Evolutionary conservation across 2,888 invertebrate genomes (phyloP).

Genomic region (Synergus itoensis): DNA sequence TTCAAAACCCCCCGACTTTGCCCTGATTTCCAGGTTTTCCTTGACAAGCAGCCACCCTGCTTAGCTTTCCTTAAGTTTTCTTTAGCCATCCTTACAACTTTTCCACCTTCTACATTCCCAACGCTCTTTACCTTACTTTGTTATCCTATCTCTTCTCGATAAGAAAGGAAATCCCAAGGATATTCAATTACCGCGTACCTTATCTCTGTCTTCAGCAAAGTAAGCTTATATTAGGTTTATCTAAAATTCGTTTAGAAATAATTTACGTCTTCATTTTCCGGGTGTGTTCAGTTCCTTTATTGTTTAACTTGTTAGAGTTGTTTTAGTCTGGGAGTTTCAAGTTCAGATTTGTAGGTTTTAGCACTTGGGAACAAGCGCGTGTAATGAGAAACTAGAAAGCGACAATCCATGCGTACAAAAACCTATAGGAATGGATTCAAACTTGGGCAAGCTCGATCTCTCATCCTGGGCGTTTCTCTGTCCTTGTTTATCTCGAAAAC

Average conservation of each 20-base stretch:
- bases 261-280: neutral
- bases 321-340: neutral
- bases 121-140: no score
- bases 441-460: neutral
- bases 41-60: no score
- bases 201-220: no score
- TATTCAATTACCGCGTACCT: no score
- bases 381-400: neutral
- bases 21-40: no score
- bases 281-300: neutral
- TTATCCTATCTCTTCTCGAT: no score
- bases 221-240: neutral
- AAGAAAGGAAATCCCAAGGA: no score
- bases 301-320: neutral
- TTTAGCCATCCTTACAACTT: no score
- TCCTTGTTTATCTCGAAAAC: slow-evolving; percentile 4
- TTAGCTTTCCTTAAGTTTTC: no score
- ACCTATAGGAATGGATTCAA: slow-evolving; percentile 25
- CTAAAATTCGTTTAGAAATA: neutral
- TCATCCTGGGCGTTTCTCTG: neutral
- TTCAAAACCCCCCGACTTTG: no score
- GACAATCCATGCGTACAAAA: slow-evolving; percentile 14
- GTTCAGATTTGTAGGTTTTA: neutral
- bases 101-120: no score
- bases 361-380: neutral